A percentile compares a stretch with the other conserved stretches of the same genome.
Conservation (phyloP, 23 tunicate species). For the Diplosoma virens region DNA sequence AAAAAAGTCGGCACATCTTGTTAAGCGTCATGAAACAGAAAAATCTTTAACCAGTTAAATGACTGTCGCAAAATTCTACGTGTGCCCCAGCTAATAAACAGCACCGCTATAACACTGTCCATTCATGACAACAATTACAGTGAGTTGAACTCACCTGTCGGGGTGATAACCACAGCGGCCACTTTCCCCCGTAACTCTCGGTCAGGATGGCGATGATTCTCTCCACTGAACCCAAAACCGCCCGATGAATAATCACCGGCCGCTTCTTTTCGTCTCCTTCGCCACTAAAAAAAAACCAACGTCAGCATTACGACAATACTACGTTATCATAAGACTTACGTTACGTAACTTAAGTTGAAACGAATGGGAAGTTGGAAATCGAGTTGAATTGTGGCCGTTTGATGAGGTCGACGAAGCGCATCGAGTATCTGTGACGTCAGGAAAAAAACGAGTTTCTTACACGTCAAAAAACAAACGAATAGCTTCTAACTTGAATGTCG, state of each 20-base stretch:
- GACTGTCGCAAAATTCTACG: too few relatives aligned
- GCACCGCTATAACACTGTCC: too few relatives aligned
- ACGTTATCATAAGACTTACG: conserved; percentile 34
- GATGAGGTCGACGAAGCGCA: conserved; percentile 93
- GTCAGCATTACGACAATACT: neutral
- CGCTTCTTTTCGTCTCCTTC: conserved; percentile 87
- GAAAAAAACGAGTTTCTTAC: neutral
- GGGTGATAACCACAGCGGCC: conserved; percentile 99
- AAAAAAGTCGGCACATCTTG: too few relatives aligned
- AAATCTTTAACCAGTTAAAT: too few relatives aligned
- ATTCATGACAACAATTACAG: neutral
- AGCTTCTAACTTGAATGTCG: conserved; percentile 65
- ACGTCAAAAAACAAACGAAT: neutral
- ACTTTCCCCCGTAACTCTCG: conserved; percentile 93
- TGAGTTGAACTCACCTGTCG: conserved; percentile 70
- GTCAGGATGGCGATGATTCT: conserved; percentile 95
- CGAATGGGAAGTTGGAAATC: conserved; percentile 96
- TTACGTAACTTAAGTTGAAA: conserved; percentile 90
- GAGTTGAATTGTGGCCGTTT: conserved; percentile 96
- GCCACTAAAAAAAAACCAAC: conserved; percentile 30
- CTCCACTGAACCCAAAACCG: conserved; percentile 91
- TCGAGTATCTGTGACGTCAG: conserved; percentile 73
- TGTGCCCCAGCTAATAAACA: too few relatives aligned
- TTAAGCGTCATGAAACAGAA: too few relatives aligned
- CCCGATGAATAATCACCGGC: conserved; percentile 99